Percentiles rank a stretch among this genome's conserved stretches.
Evolutionary conservation across 2,888 invertebrate genomes (phyloP).

Genomic region (Pyrrhia umbra): DNA sequence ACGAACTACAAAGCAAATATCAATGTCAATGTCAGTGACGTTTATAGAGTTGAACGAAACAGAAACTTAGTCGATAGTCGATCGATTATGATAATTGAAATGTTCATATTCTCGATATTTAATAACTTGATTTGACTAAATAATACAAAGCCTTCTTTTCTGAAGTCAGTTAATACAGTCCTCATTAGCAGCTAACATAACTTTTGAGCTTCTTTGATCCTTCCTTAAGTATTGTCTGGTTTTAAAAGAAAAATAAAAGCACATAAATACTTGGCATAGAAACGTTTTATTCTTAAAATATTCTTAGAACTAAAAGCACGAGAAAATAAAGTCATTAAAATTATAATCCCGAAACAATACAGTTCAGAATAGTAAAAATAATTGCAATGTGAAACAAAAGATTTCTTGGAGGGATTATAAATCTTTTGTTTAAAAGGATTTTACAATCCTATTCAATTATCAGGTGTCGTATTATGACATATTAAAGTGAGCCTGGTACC

Average conservation of each 20-base stretch:
- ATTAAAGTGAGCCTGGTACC: background rate
- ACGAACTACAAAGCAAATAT: background rate
- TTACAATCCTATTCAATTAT: constrained; percentile 10
- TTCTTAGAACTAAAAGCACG: background rate
- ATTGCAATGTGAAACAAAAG: background rate
- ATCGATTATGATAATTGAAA: background rate
- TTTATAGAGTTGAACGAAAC: background rate
- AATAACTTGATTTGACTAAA: no score
- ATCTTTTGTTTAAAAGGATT: background rate
- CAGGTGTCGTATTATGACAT: background rate
- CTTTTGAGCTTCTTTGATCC: no score
- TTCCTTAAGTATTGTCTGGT: no score
- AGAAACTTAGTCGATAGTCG: background rate
- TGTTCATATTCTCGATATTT: no score
- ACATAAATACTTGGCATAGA: background rate
- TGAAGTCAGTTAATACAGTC: no score
- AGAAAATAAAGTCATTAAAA: background rate
- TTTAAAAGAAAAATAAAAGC: no score
- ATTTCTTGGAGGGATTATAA: background rate
- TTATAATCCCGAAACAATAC: background rate
- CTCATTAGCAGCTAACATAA: no score
- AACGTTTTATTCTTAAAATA: background rate
- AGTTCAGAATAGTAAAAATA: background rate
- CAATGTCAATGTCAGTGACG: background rate
- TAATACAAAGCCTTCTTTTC: no score